A percentile compares a stretch with the other conserved stretches of the same genome.
Conservation (phyloP, 35 echinoderm and acorn worm species). For the Stichopus chloronotus region DNA sequence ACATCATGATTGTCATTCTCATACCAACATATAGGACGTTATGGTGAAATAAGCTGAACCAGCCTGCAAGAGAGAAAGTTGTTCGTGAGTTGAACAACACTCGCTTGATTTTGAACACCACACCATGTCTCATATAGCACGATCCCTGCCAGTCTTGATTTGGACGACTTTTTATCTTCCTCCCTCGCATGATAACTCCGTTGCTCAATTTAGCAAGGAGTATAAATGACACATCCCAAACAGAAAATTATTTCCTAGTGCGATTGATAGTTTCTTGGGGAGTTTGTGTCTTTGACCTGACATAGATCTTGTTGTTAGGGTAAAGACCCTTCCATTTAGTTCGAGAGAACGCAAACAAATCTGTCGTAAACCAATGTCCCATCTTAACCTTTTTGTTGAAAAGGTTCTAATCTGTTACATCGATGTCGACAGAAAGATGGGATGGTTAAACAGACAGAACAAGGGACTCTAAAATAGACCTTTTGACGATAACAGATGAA, state of each 20-base stretch:
- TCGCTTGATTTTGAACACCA: slow-evolving; percentile 48
- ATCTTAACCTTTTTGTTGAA: too few relatives aligned
- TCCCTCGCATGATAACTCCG: slow-evolving; percentile 26
- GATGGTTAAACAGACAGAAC: too few relatives aligned
- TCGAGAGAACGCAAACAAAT: too few relatives aligned
- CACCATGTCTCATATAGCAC: slow-evolving; percentile 42
- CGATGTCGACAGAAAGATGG: too few relatives aligned
- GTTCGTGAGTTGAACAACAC: slow-evolving; percentile 53
- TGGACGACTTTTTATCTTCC: slow-evolving; percentile 13
- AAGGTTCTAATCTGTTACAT: too few relatives aligned
- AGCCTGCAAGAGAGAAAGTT: not conserved
- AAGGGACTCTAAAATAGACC: too few relatives aligned
- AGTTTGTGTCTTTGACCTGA: slow-evolving; percentile 30
- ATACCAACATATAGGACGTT: slow-evolving; percentile 16
- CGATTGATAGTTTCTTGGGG: slow-evolving; percentile 53
- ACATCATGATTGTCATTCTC: slow-evolving; percentile 46
- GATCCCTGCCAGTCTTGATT: slow-evolving; percentile 47
- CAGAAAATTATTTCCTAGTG: slow-evolving; percentile 54
- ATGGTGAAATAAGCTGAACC: slow-evolving; percentile 25
- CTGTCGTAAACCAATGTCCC: too few relatives aligned
- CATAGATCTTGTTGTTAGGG: slow-evolving; percentile 25
- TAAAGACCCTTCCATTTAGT: slow-evolving; percentile 20
- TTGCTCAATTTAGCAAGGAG: slow-evolving; percentile 55
- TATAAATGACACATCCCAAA: slow-evolving; percentile 53
- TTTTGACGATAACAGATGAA: too few relatives aligned